A percentile compares a stretch with the other conserved stretches of the same genome.
Evolutionary conservation across 2,888 invertebrate species (phyloP).

Genomic region (Biston betularia): DNA sequence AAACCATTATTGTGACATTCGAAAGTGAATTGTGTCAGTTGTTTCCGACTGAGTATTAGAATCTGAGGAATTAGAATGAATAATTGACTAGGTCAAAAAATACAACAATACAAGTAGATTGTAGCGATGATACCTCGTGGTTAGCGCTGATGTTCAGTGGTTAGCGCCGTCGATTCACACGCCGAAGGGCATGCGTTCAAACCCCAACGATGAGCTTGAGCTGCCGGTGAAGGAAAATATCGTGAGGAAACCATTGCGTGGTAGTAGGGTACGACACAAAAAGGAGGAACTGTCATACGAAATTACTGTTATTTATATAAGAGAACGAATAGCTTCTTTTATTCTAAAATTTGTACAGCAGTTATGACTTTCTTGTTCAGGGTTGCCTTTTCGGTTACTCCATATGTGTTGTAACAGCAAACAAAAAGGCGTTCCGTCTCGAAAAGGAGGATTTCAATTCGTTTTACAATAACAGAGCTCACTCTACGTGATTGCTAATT

Average conservation of each 20-base stretch:
- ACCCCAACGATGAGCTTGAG: too few relatives aligned
- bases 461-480: slow-evolving; percentile 21
- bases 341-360: neutral
- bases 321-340: neutral
- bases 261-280: too few relatives aligned
- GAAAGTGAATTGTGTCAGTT: slow-evolving; percentile 29
- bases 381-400: neutral
- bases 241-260: too few relatives aligned
- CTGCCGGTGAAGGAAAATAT: too few relatives aligned
- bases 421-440: neutral
- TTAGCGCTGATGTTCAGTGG: too few relatives aligned
- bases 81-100: neutral
- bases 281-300: too few relatives aligned
- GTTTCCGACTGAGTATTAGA: slow-evolving; percentile 24
- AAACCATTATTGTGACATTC: slow-evolving; percentile 32
- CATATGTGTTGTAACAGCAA: neutral
- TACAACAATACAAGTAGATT: slow-evolving; percentile 3
- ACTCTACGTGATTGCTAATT: slow-evolving; percentile 27
- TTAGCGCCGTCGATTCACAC: too few relatives aligned
- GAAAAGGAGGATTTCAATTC: slow-evolving; percentile 20
- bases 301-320: too few relatives aligned
- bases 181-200: too few relatives aligned
- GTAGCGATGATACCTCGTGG: too few relatives aligned
- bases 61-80: slow-evolving; percentile 3
- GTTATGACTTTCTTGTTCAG: neutral